Evolutionary conservation across 2,113 vertebrate genomes (phyloP), one percentile per base, ranked within the genome.

Genomic region (Oreocharis arfaki): DNA sequence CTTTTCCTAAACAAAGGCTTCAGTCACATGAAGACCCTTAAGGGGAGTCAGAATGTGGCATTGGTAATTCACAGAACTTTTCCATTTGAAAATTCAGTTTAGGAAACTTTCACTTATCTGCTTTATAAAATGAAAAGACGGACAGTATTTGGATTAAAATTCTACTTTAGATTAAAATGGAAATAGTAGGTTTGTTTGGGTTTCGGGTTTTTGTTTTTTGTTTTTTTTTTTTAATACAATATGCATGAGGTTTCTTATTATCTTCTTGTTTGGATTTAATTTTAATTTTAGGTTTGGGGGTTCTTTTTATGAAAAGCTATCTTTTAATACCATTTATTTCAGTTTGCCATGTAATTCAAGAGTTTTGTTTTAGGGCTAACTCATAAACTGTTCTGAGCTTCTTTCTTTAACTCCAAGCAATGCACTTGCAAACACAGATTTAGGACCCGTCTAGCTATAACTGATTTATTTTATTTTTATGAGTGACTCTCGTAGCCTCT

Each of bases 401-500:
- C 11, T 64, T 77, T 41, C 27, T 52, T 75, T 49, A 37, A 47
- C 79, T 83, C 39, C 24, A 86, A 86, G 42, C 33, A 83, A 57
- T 84, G 65, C 1, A 2, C 22, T 41, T 87, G 26, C 20, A 88
- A 85, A 94, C 68, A 41, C 16, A 87, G 33, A 92, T 74, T 57
- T 78, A 61, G 23, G n/a, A 63, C 21, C 64, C 12, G 7, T 73
- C 35, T 28, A 92, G 44, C 46, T 37, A 20, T 21, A 77, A 50
- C 27, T 70, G 21, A n/a, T 93, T 86, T 92, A 53, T 95, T 91
- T 89, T 94, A n/a, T n/a, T n/a, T n/a, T n/a, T n/a, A n/a, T 28
- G 56, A 73, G n/a, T 16, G 73, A 70, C 44, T 86, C 27, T 75
- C 37, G 26, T 6, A 73, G 20, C 60, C 71, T 95, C n/a, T 41